A percentile compares a stretch with the other conserved stretches of the same genome.
These are phyloP conservation scores for Ophiothrix spiculata DNA, from an alignment of 35 echinoderm and acorn worm species.

Conservation along the genomic window DNA sequence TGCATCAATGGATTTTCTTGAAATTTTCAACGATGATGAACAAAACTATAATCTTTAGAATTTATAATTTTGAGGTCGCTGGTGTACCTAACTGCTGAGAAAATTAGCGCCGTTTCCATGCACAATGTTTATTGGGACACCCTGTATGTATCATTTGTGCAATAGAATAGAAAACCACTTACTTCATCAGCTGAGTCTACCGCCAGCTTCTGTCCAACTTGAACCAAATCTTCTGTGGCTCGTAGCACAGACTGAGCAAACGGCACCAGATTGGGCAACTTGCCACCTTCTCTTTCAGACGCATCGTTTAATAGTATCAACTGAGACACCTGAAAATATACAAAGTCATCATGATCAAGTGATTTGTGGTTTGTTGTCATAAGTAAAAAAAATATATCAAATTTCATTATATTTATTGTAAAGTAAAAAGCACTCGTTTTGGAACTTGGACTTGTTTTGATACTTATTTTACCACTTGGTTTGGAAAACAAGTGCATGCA, in stretches of 20 bases:
- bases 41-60: too few relatives aligned
- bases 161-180: too few relatives aligned
- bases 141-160: too few relatives aligned
- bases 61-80: too few relatives aligned
- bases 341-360: neutral
- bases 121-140: too few relatives aligned
- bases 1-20: too few relatives aligned
- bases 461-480: neutral
- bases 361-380: neutral
- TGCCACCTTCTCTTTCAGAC: constrained; percentile 39
- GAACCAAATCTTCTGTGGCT: constrained; percentile 62
- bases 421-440: neutral
- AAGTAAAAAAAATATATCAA: neutral
- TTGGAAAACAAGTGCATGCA: neutral
- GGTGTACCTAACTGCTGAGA: too few relatives aligned
- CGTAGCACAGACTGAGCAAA: constrained; percentile 60
- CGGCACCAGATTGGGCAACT: constrained; percentile 59
- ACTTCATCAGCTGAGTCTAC: constrained; percentile 68
- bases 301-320: constrained; percentile 71
- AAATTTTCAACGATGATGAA: too few relatives aligned
- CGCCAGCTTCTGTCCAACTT: constrained; percentile 54
- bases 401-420: neutral
- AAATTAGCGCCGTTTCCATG: too few relatives aligned
- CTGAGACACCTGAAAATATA: constrained; percentile 59
- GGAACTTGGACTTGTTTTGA: too few relatives aligned